Percentiles rank a stretch among this genome's conserved stretches.
Conservation (phyloP, 1,140 invertebrate species). For the Brachionus asplanchnoidis region DNA sequence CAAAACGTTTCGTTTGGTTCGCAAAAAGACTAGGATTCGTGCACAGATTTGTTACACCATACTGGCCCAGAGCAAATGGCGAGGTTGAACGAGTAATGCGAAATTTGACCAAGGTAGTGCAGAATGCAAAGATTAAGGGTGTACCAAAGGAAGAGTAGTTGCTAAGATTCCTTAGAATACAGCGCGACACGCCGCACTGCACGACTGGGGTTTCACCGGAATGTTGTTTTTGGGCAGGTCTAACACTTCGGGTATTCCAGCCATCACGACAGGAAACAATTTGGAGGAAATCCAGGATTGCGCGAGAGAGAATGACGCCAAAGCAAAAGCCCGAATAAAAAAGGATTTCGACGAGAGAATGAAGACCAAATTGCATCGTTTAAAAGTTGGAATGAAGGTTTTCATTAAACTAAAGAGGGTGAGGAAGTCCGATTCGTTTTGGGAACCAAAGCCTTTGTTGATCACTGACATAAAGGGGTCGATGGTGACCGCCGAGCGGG, state of each 20-base stretch:
- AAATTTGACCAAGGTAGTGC: not conserved
- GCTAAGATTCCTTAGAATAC: not conserved
- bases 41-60: not conserved
- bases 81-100: not conserved
- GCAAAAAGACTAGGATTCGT: not conserved
- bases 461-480: not conserved
- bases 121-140: not conserved
- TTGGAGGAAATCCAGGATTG: not conserved
- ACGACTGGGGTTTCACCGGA: not conserved
- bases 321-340: not conserved
- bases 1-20: not conserved
- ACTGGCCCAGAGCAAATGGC: not conserved
- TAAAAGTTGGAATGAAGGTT: not conserved
- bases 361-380: not conserved
- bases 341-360: not conserved
- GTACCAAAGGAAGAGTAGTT: not conserved
- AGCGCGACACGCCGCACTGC: not conserved
- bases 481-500: too few relatives aligned
- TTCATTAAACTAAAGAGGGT: not conserved
- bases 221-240: not conserved
- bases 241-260: not conserved
- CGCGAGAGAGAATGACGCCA: not conserved
- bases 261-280: not conserved
- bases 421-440: not conserved
- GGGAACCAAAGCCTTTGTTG: not conserved